Base-by-base conservation (phyloP, 2,888 invertebrate species). In the Synergus umbraculus region DNA sequence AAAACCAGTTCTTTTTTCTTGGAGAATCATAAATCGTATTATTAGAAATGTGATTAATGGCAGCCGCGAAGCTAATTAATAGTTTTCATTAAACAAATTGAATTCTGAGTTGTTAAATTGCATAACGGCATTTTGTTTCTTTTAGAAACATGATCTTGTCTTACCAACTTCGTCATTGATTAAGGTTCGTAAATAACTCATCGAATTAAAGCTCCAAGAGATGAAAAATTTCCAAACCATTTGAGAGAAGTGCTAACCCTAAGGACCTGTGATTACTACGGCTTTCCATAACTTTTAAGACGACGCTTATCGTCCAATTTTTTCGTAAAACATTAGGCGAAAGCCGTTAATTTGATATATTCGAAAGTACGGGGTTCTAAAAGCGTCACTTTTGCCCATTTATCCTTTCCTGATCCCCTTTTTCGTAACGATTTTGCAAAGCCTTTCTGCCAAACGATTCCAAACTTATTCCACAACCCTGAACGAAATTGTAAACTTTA, bases 321-420 rank as follows among this genome's bases (percentile, higher is more conserved):
- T 58, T 58, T 60, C 22, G 22, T 60, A 9, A 60, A 60, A 60
- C 60, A 60, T n/a, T 60, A 10, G 22, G 10, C n/a, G 10, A 60
- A 60, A 60, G 60, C n/a, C 60, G 60, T 60, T 60, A 60, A 60
- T 60, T 60, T 60, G 60, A 60, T 60, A 60, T 60, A 60, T 60
- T 4, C 60, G 60, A 60, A 60, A 65, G 41, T 65, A 41, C 9
- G 37, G 15, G 41, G 43, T 18, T 60, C 7, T 60, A 60, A 60
- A 58, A 60, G 18, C 60, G 60, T 60, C 60, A 60, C 60, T 60
- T 18, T 7, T 41, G 41, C 41, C 65, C 65, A 65, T 37, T 65
- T 65, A 65, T 65, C 64, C 64, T 64, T 37, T 64, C 12, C 15
- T 29, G 37, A 64, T 64, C 37, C 64, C 64, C 64, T 37, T 64